phyloP scores from a whole-genome alignment of 2,888 invertebrate genomes.

The Netelia melanura region DNA sequence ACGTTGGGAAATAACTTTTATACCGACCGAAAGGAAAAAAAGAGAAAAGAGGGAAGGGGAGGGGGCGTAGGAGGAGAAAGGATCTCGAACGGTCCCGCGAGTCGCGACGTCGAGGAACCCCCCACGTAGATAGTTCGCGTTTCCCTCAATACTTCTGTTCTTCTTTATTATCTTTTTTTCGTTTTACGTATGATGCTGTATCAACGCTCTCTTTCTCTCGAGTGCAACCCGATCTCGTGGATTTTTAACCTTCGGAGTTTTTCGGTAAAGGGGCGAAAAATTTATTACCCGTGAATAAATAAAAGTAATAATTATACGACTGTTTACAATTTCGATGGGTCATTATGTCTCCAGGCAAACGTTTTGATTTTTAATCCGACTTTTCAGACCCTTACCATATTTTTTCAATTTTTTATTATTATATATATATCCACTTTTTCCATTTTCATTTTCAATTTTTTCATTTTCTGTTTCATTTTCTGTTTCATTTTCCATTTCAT shows the following conservation, averaged over 20 bases:
- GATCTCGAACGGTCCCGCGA: neutral
- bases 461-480: too few species aligned
- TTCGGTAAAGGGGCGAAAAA: neutral
- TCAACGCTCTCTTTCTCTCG: neutral
- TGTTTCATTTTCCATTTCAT: too few species aligned
- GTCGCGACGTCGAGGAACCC: slow-evolving; percentile 29
- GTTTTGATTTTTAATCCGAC: too few species aligned
- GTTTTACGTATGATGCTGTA: neutral
- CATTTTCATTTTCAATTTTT: too few species aligned
- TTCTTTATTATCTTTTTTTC: slow-evolving; percentile 15
- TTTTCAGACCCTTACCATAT: too few species aligned
- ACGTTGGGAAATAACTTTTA: slow-evolving; percentile 41
- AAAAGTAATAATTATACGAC: neutral
- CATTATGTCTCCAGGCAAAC: neutral
- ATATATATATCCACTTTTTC: too few species aligned
- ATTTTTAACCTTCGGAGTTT: slow-evolving; percentile 1
- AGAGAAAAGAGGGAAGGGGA: neutral
- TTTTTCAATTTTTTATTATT: too few species aligned
- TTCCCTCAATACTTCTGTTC: neutral
- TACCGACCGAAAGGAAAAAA: neutral
- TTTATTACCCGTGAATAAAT: neutral
- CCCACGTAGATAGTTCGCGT: neutral
- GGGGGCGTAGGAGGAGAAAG: neutral
- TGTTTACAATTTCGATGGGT: slow-evolving; percentile 7
- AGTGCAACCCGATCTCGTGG: slow-evolving; percentile 12